Conservation (phyloP, 64 coral and sea anemone species). For the Pachyseris speciosa region DNA sequence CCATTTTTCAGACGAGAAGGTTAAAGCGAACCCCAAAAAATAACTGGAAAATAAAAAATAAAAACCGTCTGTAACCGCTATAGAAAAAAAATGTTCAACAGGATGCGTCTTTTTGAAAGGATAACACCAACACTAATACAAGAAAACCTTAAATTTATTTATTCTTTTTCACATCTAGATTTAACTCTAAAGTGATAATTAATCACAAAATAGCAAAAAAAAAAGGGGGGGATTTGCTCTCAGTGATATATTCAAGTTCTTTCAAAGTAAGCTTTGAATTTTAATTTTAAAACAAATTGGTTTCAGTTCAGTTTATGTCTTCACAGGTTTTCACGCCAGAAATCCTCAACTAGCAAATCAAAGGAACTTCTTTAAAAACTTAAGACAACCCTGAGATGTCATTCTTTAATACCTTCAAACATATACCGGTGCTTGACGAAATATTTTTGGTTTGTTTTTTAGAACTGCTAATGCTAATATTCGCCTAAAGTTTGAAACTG, state of each 20-base stretch:
- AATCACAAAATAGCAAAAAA: too few species aligned
- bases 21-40: neutral
- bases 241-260: neutral
- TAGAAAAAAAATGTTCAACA: too few species aligned
- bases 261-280: neutral
- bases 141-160: neutral
- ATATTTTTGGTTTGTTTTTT: neutral
- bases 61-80: too few species aligned
- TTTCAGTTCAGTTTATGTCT: neutral
- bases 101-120: too few species aligned
- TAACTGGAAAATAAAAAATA: neutral
- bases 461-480: neutral
- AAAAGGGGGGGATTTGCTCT: too few species aligned
- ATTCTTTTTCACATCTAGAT: neutral
- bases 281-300: neutral
- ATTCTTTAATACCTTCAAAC: neutral
- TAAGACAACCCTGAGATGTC: too few species aligned
- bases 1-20: neutral
- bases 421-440: neutral
- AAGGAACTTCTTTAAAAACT: neutral
- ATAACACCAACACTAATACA: too few species aligned
- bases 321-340: neutral
- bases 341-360: neutral
- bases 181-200: too few species aligned
- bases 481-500: neutral